Evolutionary conservation across 2,888 invertebrate genomes (phyloP), one percentile per base, ranked within the genome.

Genomic region (Nycteola revayana): DNA sequence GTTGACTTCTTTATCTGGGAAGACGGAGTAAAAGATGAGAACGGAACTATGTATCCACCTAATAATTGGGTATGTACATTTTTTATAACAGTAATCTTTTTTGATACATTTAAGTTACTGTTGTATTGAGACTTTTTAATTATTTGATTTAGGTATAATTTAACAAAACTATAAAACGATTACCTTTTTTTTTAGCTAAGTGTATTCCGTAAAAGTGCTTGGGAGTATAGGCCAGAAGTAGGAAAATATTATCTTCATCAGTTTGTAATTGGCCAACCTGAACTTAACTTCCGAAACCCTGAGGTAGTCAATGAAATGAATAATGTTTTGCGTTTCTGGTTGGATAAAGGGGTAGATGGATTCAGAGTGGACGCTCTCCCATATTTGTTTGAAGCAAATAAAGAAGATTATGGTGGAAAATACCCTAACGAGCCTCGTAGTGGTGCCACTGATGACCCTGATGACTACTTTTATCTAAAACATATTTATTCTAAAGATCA

Each of bases 261-360:
- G 58, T 95, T 94, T 57, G 90, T 91, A 1, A 80, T 86, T n/a
- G 87, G 91, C 9, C 94, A 95, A 61, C 94, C 95, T 0, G 95
- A 96, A 69, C 81, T 96, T 0, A 94, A 95, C 76, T 93, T 90
- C 66, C 90, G 93, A 9, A 93, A 94, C 70, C 90, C 92, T 0
- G 78, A 79, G 0, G 90, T 96, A 0, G 87, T 92, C 0, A 76
- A 90, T 27, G 91, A 92, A 69, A 88, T 92, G 86, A 86, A 90
- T 90, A 90, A 92, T n/a, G 90, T 94, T 1, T 57, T 97, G 9
- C 84, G 86, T 14, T 96, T 93, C 66, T 98, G 98, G 97, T 68
- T 98, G 28, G 91, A 93, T 10, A 92, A 92, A 64, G 97, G 97
- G 0, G 93, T 97, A 0, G 94, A 95, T 63, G 98, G 98, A 0